Conservation (phyloP, 1,140 invertebrate species). For the Drosophila leontia region DNA sequence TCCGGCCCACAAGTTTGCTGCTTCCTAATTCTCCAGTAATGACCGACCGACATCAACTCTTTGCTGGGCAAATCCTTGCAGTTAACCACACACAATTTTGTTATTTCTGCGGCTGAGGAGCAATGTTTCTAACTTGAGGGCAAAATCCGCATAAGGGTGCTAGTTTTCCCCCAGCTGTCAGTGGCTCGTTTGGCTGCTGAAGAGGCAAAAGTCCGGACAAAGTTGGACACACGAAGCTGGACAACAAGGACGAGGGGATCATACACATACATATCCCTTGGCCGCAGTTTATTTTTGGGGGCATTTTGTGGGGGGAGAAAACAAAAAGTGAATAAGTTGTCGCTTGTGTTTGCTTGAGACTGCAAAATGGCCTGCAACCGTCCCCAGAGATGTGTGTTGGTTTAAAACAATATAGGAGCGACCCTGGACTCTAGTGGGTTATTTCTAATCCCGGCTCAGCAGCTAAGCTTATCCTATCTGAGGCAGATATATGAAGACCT, state of each 20-base stretch:
- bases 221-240: constrained; percentile 11
- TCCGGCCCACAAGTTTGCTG: constrained; percentile 22
- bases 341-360: constrained; percentile 69
- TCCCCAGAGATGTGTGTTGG: constrained; percentile 21
- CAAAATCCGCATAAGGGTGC: constrained; percentile 25
- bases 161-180: constrained; percentile 58
- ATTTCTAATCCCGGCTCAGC: constrained; percentile 39
- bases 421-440: constrained; percentile 11
- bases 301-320: constrained; percentile 59
- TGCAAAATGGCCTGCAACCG: constrained; percentile 32
- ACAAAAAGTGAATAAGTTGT: constrained; percentile 77
- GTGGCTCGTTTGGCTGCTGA: constrained; percentile 67
- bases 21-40: constrained; percentile 27
- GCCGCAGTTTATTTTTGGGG: constrained; percentile 68
- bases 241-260: neutral
- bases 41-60: constrained; percentile 28
- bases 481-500: constrained; percentile 16
- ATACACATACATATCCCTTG: constrained; percentile 41
- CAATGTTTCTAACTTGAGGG: constrained; percentile 63
- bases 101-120: constrained; percentile 67
- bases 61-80: constrained; percentile 52
- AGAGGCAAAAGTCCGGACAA: constrained; percentile 45
- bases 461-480: constrained; percentile 43
- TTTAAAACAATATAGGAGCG: constrained; percentile 38
- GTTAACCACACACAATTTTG: constrained; percentile 67